phyloP scores from a whole-genome alignment of 2,888 invertebrate genomes.

The Amaurobius ferox region DNA sequence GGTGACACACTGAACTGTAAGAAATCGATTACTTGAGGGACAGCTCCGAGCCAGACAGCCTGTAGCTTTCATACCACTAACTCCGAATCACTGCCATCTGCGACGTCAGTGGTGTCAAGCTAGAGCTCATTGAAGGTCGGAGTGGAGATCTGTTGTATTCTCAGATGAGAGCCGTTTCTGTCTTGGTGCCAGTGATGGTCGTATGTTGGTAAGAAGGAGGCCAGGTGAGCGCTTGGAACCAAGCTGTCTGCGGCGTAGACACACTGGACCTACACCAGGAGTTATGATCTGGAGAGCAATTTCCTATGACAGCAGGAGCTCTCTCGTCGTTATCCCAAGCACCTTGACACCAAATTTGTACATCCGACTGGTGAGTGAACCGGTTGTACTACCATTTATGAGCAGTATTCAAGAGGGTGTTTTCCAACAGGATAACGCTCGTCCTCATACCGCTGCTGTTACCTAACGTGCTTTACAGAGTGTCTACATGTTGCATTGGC shows the following conservation, averaged over 20 bases:
- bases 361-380: background rate
- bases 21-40: no score
- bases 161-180: no score
- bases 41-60: no score
- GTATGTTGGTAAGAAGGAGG: background rate
- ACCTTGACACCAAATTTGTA: background rate
- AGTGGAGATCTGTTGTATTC: no score
- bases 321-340: background rate
- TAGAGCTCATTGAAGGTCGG: no score
- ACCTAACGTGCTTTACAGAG: background rate
- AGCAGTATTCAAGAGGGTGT: background rate
- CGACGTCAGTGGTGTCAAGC: no score
- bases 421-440: background rate
- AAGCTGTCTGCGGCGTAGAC: no score
- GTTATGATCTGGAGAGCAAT: background rate
- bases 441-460: background rate
- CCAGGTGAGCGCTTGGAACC: background rate
- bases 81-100: no score
- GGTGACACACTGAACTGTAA: no score
- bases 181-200: background rate
- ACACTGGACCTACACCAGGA: no score
- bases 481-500: background rate
- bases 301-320: background rate
- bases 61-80: no score
- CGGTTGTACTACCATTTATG: background rate